Conservation (phyloP, 2,888 invertebrate genomes). For the Teleogryllus oceanicus region DNA sequence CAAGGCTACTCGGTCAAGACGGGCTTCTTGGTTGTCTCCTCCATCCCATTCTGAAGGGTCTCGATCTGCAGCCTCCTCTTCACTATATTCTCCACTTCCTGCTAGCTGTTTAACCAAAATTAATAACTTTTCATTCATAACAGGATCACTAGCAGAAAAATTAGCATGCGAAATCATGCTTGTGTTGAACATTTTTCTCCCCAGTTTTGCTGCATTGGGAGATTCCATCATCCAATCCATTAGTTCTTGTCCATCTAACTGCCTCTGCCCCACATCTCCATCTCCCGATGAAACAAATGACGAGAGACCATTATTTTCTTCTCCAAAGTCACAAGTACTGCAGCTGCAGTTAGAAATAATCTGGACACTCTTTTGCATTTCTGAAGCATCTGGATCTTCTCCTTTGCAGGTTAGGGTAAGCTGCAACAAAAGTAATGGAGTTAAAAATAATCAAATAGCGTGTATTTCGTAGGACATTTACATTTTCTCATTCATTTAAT, state of each 20-base stretch:
- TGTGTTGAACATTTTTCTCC: slow-evolving; percentile 18
- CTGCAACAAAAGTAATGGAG: slow-evolving; percentile 44
- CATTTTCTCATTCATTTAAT: too few species aligned
- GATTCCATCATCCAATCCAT: slow-evolving; percentile 37
- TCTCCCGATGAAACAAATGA: slow-evolving; percentile 30
- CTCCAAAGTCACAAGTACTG: slow-evolving; percentile 53
- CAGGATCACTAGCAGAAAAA: slow-evolving; percentile 26
- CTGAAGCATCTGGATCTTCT: slow-evolving; percentile 49
- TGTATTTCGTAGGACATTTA: too few species aligned
- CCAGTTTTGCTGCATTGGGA: slow-evolving; percentile 24
- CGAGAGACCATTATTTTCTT: slow-evolving; percentile 20
- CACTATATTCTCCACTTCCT: slow-evolving; percentile 26
- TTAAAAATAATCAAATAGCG: background rate
- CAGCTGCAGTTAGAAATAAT: slow-evolving; percentile 66
- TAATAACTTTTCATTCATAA: slow-evolving; percentile 30
- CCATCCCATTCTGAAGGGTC: background rate
- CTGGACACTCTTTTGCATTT: slow-evolving; percentile 59
- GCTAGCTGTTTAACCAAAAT: slow-evolving; percentile 28
- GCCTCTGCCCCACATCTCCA: slow-evolving; percentile 28
- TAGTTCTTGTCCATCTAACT: slow-evolving; percentile 36
- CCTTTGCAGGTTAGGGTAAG: slow-evolving; percentile 57
- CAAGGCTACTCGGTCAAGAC: slow-evolving; percentile 29
- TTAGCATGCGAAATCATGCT: background rate
- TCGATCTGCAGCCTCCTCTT: background rate
- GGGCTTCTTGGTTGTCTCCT: slow-evolving; percentile 1